A percentile compares a stretch with the other conserved stretches of the same genome.
Conservation (phyloP, 2,113 vertebrate species). For the Pelobates fuscus region DNA sequence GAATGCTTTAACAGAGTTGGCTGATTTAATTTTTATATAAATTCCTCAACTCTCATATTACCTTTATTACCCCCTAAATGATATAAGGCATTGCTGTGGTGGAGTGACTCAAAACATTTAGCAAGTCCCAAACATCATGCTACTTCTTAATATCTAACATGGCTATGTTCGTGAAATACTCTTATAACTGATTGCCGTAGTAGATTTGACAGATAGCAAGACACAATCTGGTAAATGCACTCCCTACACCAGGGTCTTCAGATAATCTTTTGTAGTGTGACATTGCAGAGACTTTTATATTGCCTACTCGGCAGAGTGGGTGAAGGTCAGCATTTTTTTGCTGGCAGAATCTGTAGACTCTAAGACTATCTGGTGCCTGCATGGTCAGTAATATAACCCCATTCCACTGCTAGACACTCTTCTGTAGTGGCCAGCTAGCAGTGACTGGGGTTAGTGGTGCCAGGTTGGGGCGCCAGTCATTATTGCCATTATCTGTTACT, state of each 20-base stretch:
- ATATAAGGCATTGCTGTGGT: no score
- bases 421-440: not conserved
- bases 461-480: constrained; percentile 74
- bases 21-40: no score
- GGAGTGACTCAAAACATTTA: no score
- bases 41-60: no score
- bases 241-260: no score
- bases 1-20: not conserved
- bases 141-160: no score
- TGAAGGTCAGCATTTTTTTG: not conserved
- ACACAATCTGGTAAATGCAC: no score
- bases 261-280: not conserved
- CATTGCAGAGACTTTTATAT: not conserved
- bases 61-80: no score
- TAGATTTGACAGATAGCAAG: no score
- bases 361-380: not conserved
- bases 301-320: not conserved
- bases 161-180: no score
- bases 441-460: not conserved
- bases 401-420: not conserved
- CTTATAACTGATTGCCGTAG: no score
- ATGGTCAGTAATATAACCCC: not conserved
- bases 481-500: constrained; percentile 81
- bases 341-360: constrained; percentile 45
- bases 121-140: no score